Conservation (phyloP, 2,113 vertebrate genomes). For the Gasterosteus aculeatus region DNA sequence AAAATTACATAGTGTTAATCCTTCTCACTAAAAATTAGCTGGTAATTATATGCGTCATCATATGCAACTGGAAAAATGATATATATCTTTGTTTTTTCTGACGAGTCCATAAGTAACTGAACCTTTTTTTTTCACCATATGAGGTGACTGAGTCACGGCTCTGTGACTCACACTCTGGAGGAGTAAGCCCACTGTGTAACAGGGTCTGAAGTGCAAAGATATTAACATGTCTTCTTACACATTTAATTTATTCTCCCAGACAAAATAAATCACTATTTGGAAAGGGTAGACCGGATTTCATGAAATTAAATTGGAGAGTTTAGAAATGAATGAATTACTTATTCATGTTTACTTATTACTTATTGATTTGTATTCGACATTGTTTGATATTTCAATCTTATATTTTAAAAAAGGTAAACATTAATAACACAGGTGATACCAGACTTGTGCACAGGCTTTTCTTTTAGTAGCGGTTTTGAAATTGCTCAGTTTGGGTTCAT, state of each 20-base stretch:
- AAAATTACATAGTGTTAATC: not conserved
- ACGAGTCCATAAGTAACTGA: not conserved
- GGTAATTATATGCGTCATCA: no score
- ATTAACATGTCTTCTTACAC: not conserved
- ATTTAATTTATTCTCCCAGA: not conserved
- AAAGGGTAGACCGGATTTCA: not conserved
- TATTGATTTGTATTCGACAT: not conserved
- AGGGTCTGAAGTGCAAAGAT: not conserved
- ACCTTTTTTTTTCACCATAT: not conserved
- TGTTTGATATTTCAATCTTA: not conserved
- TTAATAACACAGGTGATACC: not conserved
- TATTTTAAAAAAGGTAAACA: not conserved
- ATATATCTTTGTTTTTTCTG: not conserved
- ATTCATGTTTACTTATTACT: not conserved
- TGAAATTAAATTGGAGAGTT: not conserved
- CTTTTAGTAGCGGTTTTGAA: not conserved
- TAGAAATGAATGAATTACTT: no score
- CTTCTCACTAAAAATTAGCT: not conserved
- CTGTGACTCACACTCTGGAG: constrained; percentile 33
- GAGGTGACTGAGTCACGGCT: constrained; percentile 17
- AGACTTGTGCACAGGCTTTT: not conserved
- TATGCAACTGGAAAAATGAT: no score
- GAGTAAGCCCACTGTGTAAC: constrained; percentile 1
- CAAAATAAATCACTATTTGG: not conserved
- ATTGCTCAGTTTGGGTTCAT: not conserved